phyloP scores from a whole-genome alignment of 2,113 vertebrate species.

The Ceuthmochares aereus region DNA sequence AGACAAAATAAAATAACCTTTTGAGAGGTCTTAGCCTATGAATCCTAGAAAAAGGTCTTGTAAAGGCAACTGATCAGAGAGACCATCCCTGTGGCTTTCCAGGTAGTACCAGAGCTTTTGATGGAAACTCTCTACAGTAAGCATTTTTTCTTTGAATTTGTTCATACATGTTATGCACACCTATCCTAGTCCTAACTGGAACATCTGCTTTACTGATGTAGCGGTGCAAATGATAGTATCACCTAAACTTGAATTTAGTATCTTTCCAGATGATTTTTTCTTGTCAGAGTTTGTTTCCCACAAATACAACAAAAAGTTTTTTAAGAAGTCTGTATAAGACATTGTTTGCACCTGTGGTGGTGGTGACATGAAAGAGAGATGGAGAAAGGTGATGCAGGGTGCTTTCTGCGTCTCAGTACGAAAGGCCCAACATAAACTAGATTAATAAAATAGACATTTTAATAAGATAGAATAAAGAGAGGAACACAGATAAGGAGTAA shows the following conservation, averaged over 20 bases:
- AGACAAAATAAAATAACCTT: not conserved
- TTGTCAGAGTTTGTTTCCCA: not conserved
- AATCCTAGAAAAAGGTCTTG: not conserved
- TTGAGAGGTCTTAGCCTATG: not conserved
- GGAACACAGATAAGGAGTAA: not conserved
- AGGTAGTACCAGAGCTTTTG: not conserved
- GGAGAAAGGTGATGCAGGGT: too few species aligned
- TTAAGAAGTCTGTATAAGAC: not conserved
- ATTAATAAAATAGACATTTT: not conserved
- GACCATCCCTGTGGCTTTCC: not conserved
- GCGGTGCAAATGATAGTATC: not conserved
- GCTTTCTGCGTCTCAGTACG: not conserved
- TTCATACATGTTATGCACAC: not conserved
- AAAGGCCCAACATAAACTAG: not conserved
- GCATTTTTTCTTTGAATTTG: not conserved
- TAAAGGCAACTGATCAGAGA: not conserved
- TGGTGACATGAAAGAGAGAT: not conserved
- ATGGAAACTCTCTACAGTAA: not conserved
- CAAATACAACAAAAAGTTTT: not conserved
- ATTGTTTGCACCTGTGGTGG: not conserved
- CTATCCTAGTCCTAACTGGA: not conserved
- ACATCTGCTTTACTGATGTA: not conserved
- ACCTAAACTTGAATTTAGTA: not conserved
- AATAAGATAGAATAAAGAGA: not conserved
- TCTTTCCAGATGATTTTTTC: not conserved